Percentiles rank a stretch among this genome's conserved stretches.
phyloP scores from a whole-genome alignment of 2,888 invertebrate species.

The Acronicta alni region DNA sequence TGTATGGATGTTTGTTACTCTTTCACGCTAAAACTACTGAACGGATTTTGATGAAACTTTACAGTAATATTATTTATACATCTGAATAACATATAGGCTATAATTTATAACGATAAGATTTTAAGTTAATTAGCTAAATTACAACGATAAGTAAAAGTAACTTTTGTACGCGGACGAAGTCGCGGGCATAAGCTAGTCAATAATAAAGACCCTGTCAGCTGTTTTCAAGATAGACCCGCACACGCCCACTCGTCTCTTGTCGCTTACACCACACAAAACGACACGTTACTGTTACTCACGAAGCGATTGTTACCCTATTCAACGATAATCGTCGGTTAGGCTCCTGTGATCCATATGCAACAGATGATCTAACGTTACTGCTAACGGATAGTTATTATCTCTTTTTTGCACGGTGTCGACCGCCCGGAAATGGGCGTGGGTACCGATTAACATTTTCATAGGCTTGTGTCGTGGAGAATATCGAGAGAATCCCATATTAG shows the following conservation, averaged over 20 bases:
- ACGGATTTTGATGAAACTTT: too few relatives aligned
- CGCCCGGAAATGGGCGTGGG: conserved; percentile 22
- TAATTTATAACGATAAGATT: too few relatives aligned
- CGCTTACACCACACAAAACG: conserved; percentile 11
- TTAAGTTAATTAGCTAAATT: too few relatives aligned
- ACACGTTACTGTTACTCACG: conserved; percentile 50
- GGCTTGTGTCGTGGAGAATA: background rate
- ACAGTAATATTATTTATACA: too few relatives aligned
- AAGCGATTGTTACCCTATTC: conserved; percentile 50
- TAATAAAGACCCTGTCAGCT: background rate
- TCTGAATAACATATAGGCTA: too few relatives aligned
- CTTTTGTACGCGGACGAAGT: too few relatives aligned
- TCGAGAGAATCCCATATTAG: too few relatives aligned
- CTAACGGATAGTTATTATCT: conserved; percentile 54
- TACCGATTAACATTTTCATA: background rate
- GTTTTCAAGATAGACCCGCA: background rate
- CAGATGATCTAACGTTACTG: conserved; percentile 56
- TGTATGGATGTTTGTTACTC: too few relatives aligned
- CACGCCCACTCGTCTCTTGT: background rate
- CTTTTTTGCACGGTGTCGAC: conserved; percentile 34
- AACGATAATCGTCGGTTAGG: conserved; percentile 54
- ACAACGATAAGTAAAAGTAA: too few relatives aligned
- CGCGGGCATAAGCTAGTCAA: too few relatives aligned
- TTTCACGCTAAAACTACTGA: too few relatives aligned
- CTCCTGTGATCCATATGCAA: conserved; percentile 60